Percentiles rank a stretch among this genome's conserved stretches.
Evolutionary conservation across 2,888 invertebrate genomes (phyloP).

Genomic region (Celastrina argiolus): DNA sequence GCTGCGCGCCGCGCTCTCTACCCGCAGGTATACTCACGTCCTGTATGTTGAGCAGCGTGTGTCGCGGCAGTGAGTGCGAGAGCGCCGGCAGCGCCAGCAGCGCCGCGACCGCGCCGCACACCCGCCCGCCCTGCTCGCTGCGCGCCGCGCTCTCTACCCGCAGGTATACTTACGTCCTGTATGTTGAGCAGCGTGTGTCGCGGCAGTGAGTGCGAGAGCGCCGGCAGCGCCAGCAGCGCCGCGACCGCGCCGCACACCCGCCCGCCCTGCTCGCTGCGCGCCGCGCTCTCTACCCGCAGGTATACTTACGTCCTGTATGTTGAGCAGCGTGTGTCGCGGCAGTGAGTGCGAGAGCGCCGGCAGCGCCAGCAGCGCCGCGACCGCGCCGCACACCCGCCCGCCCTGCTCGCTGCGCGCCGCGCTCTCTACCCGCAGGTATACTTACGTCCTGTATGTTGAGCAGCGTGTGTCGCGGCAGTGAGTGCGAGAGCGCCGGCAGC

Average conservation of each 20-base stretch:
- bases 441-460: constrained; percentile 68
- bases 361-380: constrained; percentile 66
- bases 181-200: constrained; percentile 66
- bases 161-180: constrained; percentile 63
- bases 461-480: constrained; percentile 63
- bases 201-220: constrained; percentile 56
- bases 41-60: constrained; percentile 67
- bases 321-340: constrained; percentile 64
- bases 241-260: constrained; percentile 70
- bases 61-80: constrained; percentile 55
- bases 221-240: constrained; percentile 65
- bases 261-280: constrained; percentile 35
- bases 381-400: constrained; percentile 66
- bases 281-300: too few relatives aligned
- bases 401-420: too few relatives aligned
- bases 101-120: constrained; percentile 71
- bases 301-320: constrained; percentile 64
- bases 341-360: constrained; percentile 59
- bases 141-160: too few relatives aligned
- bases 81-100: constrained; percentile 64
- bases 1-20: too few relatives aligned
- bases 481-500: constrained; percentile 57
- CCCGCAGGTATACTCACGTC: constrained; percentile 62
- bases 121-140: constrained; percentile 43
- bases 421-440: too few relatives aligned